Evolutionary conservation across 2,888 invertebrate genomes (phyloP).

Genomic region (Ligdia adustata): DNA sequence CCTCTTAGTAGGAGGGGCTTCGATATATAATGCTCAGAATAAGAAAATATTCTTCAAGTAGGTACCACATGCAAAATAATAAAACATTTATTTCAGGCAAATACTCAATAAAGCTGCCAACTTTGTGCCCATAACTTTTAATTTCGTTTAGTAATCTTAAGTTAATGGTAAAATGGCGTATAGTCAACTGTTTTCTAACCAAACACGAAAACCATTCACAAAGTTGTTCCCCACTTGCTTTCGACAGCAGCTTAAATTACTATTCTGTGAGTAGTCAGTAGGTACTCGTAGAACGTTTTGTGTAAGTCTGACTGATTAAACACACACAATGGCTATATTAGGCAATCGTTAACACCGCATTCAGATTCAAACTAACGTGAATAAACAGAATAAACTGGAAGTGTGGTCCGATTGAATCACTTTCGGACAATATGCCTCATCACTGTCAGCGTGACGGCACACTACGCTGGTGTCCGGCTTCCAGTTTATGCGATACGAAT

Average conservation of each 20-base stretch:
- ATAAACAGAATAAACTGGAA: slow-evolving; percentile 64
- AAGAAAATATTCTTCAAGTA: slow-evolving; percentile 52
- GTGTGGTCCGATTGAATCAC: slow-evolving; percentile 67
- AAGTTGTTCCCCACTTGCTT: slow-evolving; percentile 15
- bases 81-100: background rate
- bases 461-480: slow-evolving; percentile 58
- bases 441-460: slow-evolving; percentile 62
- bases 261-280: too few species aligned
- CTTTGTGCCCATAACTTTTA: background rate
- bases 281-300: slow-evolving; percentile 2
- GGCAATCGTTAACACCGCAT: slow-evolving; percentile 52
- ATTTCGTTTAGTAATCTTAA: too few species aligned
- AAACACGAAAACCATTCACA: slow-evolving; percentile 7
- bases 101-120: slow-evolving; percentile 25
- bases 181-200: slow-evolving; percentile 12
- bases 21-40: slow-evolving; percentile 59
- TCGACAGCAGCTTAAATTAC: slow-evolving; percentile 17
- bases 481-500: slow-evolving; percentile 76
- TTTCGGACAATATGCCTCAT: slow-evolving; percentile 73
- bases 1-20: slow-evolving; percentile 67
- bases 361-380: slow-evolving; percentile 59
- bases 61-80: slow-evolving; percentile 42
- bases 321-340: slow-evolving; percentile 27
- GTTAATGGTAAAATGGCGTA: too few species aligned
- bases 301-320: slow-evolving; percentile 18